phyloP scores from a whole-genome alignment of 2,888 invertebrate species.

The Biston stratarius region DNA sequence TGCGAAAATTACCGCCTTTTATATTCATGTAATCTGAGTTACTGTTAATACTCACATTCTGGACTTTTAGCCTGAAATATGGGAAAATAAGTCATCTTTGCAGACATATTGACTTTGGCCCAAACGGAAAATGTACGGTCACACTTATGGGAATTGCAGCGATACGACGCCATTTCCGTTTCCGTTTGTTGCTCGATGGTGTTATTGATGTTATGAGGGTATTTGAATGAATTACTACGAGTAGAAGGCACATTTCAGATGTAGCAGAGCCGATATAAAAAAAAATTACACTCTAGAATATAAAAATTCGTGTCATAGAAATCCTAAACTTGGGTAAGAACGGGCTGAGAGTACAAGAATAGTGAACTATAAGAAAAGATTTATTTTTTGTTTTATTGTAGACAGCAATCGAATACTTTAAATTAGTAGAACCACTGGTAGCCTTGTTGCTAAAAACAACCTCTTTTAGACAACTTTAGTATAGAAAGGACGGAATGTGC shows the following conservation, averaged over 20 bases:
- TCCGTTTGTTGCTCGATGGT: constrained; percentile 24
- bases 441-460: too few species aligned
- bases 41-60: constrained; percentile 35
- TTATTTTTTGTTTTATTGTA: too few species aligned
- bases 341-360: too few species aligned
- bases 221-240: constrained; percentile 20
- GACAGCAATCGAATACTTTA: too few species aligned
- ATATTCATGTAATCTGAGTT: not conserved
- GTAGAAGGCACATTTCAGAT: constrained; percentile 9
- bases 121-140: constrained; percentile 68
- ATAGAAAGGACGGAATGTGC: too few species aligned
- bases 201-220: constrained; percentile 34
- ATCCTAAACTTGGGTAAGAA: too few species aligned
- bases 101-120: constrained; percentile 81
- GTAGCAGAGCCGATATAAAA: not conserved
- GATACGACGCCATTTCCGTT: constrained; percentile 33
- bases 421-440: too few species aligned
- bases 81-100: constrained; percentile 83
- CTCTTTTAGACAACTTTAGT: too few species aligned
- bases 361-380: too few species aligned
- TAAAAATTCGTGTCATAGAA: too few species aligned
- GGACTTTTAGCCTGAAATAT: constrained; percentile 65
- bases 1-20: not conserved
- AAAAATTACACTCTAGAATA: too few species aligned
- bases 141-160: constrained; percentile 77